Percentiles rank a stretch among this genome's conserved stretches.
Conservation (phyloP, 2,797 vertebrate genomes). For the Pangasius djambal region DNA sequence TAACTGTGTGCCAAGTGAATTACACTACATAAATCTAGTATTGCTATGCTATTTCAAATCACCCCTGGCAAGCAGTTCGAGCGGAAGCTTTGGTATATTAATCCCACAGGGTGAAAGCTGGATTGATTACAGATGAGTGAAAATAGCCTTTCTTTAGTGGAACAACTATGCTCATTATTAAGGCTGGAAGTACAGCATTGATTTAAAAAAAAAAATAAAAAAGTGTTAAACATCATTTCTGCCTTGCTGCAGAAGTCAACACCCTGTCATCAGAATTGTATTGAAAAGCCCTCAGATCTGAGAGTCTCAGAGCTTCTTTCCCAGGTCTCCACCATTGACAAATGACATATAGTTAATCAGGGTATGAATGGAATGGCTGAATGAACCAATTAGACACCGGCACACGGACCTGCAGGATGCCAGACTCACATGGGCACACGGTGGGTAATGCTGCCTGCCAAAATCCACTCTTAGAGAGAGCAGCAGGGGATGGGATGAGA, state of each 20-base stretch:
- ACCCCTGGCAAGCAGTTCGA: conserved; percentile 59
- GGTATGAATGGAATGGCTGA: conserved; percentile 56
- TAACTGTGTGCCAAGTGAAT: conserved; percentile 32
- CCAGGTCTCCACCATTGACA: conserved; percentile 48
- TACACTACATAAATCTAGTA: conserved; percentile 57
- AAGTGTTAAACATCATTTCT: background rate
- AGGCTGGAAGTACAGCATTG: conserved; percentile 9
- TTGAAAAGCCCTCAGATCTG: background rate
- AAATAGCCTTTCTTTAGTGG: conserved; percentile 34
- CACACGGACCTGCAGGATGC: conserved; percentile 62
- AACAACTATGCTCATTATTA: background rate
- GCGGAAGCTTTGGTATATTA: conserved; percentile 56
- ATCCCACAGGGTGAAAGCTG: conserved; percentile 48
- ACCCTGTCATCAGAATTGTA: conserved; percentile 24
- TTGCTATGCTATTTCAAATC: conserved; percentile 59
- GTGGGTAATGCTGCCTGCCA: conserved; percentile 62
- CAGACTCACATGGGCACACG: conserved; percentile 38
- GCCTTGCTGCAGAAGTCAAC: background rate
- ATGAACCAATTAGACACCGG: conserved; percentile 70
- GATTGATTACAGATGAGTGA: conserved; percentile 56
- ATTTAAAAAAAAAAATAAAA: background rate
- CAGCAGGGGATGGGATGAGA: conserved; percentile 55
- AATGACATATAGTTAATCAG: conserved; percentile 57
- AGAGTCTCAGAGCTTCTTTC: conserved; percentile 32
- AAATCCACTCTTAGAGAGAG: conserved; percentile 50